Conservation (phyloP, 2,888 invertebrate genomes). For the Drosophila helvetica region DNA sequence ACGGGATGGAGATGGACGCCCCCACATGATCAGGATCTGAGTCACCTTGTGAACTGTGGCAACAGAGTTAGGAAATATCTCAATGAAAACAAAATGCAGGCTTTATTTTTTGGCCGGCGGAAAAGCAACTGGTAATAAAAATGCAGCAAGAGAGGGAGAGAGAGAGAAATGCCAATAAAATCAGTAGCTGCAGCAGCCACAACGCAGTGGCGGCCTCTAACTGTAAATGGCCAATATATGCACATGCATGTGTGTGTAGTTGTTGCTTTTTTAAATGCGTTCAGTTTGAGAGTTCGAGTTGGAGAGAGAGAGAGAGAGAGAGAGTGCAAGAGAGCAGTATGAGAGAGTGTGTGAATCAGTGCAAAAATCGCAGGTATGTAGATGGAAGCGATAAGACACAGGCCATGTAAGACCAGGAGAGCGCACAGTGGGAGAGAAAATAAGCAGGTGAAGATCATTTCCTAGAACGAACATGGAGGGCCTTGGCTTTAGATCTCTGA, state of each 20-base stretch:
- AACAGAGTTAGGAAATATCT: constrained; percentile 36
- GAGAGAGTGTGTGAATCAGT: constrained; percentile 45
- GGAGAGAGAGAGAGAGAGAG: constrained; percentile 14
- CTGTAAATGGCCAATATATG: constrained; percentile 59
- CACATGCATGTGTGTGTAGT: constrained; percentile 8
- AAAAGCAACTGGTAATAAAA: constrained; percentile 45
- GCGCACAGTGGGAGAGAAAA: constrained; percentile 28
- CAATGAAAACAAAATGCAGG: constrained; percentile 56
- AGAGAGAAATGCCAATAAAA: constrained; percentile 50
- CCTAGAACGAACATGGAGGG: neutral
- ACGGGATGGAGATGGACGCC: neutral
- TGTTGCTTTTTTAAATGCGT: constrained; percentile 19
- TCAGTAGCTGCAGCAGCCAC: constrained; percentile 29
- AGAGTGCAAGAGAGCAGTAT: constrained; percentile 28
- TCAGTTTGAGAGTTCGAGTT: constrained; percentile 24
- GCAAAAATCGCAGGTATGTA: constrained; percentile 39
- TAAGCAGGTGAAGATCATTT: neutral
- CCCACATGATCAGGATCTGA: neutral
- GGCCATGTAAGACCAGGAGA: constrained; percentile 6
- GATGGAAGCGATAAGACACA: constrained; percentile 25
- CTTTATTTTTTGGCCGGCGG: constrained; percentile 42
- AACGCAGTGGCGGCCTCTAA: constrained; percentile 53
- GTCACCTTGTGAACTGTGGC: constrained; percentile 36
- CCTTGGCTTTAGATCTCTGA: neutral
- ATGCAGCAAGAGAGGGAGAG: constrained; percentile 36